Base-by-base conservation (phyloP, 2,888 invertebrate genomes). In the Nemotelus nigrinus region DNA sequence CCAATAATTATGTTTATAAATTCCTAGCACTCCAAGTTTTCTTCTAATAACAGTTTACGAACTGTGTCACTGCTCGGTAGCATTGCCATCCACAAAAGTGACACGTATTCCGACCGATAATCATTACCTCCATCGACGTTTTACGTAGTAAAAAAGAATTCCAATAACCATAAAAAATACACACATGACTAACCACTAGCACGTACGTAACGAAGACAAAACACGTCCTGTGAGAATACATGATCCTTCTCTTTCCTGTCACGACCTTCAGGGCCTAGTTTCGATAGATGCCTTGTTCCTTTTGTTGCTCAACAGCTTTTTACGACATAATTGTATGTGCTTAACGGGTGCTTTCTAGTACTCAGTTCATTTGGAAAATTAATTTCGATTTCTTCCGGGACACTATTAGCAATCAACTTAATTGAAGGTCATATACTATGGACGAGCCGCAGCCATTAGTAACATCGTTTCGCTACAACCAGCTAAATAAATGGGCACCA, bases 301-400 rank as follows among this genome's bases (percentile, higher is more conserved):
- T 4, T 50, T 68, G 44, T 45, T 68, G 44, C 58, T 25, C 25
- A 25, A 25, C 25, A 25, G 25, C n/a, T 25, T 68, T 72, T 60
- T 72, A 72, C 72, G 60, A 72, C n/a, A 57, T 72, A 58, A 58
- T 60, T 72, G 7, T 25, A 7, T 47, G 44, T 53, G 47, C 47
- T 8, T 45, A 25, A 58, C 25, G 45, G 58, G 58, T 10, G 60
- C 74, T 47, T 48, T 60, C 60, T 74, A 57, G 41, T 72, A 58
- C 58, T 60, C 74, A 8, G 60, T 47, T 74, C 74, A 74, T 25
- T 74, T 63, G 60, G 74, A 74, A 60, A 74, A 74, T 74, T 74
- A 74, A 74, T 74, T 74, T 63, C 74, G 74, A 74, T 74, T 60
- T 60, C 74, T 60, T 63, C 10, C 4, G 74, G 63, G 74, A 74